Percentiles rank a stretch among this genome's conserved stretches.
These are phyloP conservation scores for Hypotaenidia philippensis DNA, from an alignment of 2,797 vertebrate species.

Conservation along the genomic window DNA sequence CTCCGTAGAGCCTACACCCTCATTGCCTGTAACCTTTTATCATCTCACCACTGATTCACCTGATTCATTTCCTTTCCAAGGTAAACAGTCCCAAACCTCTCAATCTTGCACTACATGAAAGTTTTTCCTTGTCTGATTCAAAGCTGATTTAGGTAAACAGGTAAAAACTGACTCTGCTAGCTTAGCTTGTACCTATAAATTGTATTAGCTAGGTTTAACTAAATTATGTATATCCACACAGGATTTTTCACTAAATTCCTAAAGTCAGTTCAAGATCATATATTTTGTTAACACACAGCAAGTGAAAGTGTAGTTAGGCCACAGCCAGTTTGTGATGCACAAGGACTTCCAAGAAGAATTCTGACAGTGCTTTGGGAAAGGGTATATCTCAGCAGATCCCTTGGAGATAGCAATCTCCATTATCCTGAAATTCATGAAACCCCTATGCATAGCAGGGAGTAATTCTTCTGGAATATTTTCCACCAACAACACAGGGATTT, in stretches of 20 bases:
- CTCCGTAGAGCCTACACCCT: neutral
- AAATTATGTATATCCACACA: conserved; percentile 42
- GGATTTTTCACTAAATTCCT: conserved; percentile 21
- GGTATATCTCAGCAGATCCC: neutral
- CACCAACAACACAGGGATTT: conserved; percentile 4
- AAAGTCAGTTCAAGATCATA: conserved; percentile 14
- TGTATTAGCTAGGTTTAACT: conserved; percentile 32
- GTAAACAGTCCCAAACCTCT: conserved; percentile 57
- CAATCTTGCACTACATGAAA: conserved; percentile 19
- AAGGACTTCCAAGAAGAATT: conserved; percentile 6
- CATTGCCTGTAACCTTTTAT: conserved; percentile 53
- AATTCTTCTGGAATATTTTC: conserved; percentile 24
- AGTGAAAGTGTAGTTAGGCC: neutral
- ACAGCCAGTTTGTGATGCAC: neutral
- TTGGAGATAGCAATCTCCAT: neutral
- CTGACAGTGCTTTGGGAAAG: neutral
- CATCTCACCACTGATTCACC: conserved; percentile 44
- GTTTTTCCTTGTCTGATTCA: conserved; percentile 54
- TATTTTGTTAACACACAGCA: conserved; percentile 23
- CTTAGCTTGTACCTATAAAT: conserved; percentile 49
- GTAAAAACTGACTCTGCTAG: conserved; percentile 56
- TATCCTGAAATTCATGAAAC: conserved; percentile 22
- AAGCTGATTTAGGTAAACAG: conserved; percentile 59
- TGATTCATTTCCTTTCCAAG: conserved; percentile 41
- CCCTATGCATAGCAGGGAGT: neutral